Conservation (phyloP, 2,888 invertebrate genomes). For the Callimorpha dominula region DNA sequence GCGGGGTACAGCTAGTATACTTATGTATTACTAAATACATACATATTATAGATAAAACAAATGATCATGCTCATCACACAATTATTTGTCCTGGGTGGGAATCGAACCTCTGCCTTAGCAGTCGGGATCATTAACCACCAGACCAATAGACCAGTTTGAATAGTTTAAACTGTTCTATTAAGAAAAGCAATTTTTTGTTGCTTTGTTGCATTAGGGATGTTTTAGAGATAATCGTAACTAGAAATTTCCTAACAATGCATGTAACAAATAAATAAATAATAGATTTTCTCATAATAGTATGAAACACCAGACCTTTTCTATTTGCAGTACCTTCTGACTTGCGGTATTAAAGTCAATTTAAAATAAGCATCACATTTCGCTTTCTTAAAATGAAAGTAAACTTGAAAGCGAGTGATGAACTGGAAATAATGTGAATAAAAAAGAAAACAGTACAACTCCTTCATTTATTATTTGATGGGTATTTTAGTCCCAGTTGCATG, state of each 20-base stretch:
- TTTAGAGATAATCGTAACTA: no score
- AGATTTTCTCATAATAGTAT: not conserved
- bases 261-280: not conserved
- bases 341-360: not conserved
- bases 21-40: no score
- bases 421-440: not conserved
- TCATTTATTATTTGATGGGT: not conserved
- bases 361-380: not conserved
- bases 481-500: not conserved
- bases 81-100: no score
- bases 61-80: no score
- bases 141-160: no score
- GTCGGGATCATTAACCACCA: no score
- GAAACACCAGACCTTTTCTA: not conserved
- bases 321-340: not conserved
- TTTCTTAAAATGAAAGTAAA: not conserved
- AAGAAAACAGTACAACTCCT: not conserved
- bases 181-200: no score
- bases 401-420: not conserved
- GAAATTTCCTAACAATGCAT: not conserved
- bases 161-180: no score
- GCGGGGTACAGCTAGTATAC: no score
- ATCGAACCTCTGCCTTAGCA: no score
- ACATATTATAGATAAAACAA: no score
- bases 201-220: no score